Base-by-base conservation (phyloP, 2,888 invertebrate species). In the Lasioglossum marginatum region DNA sequence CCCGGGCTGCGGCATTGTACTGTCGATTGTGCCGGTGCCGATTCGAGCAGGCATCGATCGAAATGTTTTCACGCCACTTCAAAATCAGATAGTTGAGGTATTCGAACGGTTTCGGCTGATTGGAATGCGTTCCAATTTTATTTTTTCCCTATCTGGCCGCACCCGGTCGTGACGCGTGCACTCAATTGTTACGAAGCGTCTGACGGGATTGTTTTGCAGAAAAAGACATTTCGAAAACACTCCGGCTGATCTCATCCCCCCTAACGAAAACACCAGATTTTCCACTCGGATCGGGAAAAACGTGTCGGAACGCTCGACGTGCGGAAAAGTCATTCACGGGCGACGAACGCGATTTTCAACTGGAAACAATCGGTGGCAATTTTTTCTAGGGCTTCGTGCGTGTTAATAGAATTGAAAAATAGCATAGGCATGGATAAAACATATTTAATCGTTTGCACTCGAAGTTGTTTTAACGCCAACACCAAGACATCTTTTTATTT, bases 61-160 rank as follows among this genome's bases (percentile, higher is more conserved):
- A 27, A 19, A 75, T 40, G 43, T 57, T 78, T 71, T 57, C 60
- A 71, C 43, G 43, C 27, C 43, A 23, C 31, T 72, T 71, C 48
- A 31, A 43, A 60, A 78, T 78, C 78, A 60, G 60, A 43, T 75
- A 40, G 57, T 75, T 60, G 43, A 45, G 43, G 19, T 31, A 31
- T 45, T 72, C 43, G 43, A 43, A 45, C 45, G 60, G 43, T 72
- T 45, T 45, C 43, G 45, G 43, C n/a, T 45, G 43, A 8, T 45
- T 31, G 71, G 27, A 31, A 31, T 72, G 71, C 71, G 40, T 8
- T 31, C 8, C 45, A 31, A 5, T 45, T 72, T 72, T 43, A 45
- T 60, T 27, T 72, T 14, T 72, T 71, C 27, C 19, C 66, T 2
- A 19, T 37, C 23, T 14, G 27, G 14, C 37, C 23, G 37, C 23